Base-by-base conservation (phyloP, 2,888 invertebrate species). In the Gastracanthus pulcherrimus region DNA sequence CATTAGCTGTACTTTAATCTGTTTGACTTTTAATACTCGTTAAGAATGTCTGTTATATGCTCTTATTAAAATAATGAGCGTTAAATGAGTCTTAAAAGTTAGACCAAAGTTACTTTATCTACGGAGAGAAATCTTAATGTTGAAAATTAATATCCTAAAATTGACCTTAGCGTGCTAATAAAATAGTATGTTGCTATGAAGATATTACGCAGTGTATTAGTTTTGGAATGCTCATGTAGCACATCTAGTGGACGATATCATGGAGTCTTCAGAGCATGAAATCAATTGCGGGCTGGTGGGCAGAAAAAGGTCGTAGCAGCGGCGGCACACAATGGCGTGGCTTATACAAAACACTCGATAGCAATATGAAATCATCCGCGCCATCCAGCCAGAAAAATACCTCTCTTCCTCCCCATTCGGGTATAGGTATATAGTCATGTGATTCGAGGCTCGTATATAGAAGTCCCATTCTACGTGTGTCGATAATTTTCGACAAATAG, bases 331-430 rank as follows among this genome's bases (percentile, higher is more conserved):
- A 45, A 76, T 41, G 41, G 29, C 41, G 9, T 26, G n/a, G 16
- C 13, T 7, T n/a, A 41, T 19, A 41, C 45, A 34, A n/a, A 16
- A 34, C 48, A 34, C 48, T 60, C 70, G 76, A 71, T 62, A 62
- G 77, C 71, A 36, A 64, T 78, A 78, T 78, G 71, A 78, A 71
- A 78, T 71, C n/a, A 78, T 78, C 71, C 62, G 48, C 38, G 38
- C 48, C 51, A 71, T 60, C 51, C 64, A 64, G 16, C 48, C 77
- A 36, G 77, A 78, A 78, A 78, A 78, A 78, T 62, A 60, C 60
- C 78, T 76, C 51, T 67, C 23, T 55, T 62, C 80, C 76, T 64
- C 80, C 16, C 36, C 2, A 9, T 26, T 11, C 58, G 13, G 13
- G 13, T 13, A 26, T 58, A 58, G 5, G 41, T 29, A 9, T 58